A percentile compares a stretch with the other conserved stretches of the same genome.
Evolutionary conservation across 2,113 vertebrate species (phyloP).

Genomic region (Chloebia gouldiae): DNA sequence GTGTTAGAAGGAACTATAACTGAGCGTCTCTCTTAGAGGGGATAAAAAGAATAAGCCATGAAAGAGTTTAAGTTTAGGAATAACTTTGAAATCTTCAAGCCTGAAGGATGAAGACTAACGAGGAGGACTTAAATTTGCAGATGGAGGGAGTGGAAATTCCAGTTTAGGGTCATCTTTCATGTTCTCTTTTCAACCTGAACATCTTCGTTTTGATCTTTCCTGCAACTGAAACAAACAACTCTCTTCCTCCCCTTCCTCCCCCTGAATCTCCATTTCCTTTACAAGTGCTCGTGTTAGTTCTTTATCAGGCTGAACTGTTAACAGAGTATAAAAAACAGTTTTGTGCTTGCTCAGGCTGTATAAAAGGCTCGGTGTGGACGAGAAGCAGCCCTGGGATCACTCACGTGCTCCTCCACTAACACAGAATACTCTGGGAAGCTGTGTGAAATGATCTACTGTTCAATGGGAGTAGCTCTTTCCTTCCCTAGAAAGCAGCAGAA

Average conservation of each 20-base stretch:
- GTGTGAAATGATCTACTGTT: background rate
- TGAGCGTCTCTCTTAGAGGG: background rate
- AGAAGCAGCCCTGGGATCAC: background rate
- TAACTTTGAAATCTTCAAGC: slow-evolving; percentile 7
- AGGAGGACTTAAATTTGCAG: background rate
- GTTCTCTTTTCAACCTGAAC: slow-evolving; percentile 53
- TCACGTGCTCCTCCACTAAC: background rate
- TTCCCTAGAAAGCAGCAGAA: slow-evolving; percentile 21
- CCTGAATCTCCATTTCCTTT: slow-evolving; percentile 52
- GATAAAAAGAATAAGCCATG: background rate
- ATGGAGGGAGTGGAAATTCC: slow-evolving; percentile 37
- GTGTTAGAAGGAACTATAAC: background rate
- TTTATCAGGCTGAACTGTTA: slow-evolving; percentile 15
- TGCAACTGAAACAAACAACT: slow-evolving; percentile 53
- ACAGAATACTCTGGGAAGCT: background rate
- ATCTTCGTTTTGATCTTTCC: slow-evolving; percentile 49
- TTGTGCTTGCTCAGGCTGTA: background rate
- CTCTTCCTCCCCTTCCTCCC: slow-evolving; percentile 53
- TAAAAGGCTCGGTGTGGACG: background rate
- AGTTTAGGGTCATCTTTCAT: slow-evolving; percentile 40
- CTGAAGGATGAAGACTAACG: slow-evolving; percentile 1
- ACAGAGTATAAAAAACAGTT: background rate
- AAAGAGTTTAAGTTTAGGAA: background rate
- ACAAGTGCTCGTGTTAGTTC: background rate
- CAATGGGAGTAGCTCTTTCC: background rate